Base-by-base conservation (phyloP, 2,113 vertebrate genomes). In the Spizaetus ornatus region DNA sequence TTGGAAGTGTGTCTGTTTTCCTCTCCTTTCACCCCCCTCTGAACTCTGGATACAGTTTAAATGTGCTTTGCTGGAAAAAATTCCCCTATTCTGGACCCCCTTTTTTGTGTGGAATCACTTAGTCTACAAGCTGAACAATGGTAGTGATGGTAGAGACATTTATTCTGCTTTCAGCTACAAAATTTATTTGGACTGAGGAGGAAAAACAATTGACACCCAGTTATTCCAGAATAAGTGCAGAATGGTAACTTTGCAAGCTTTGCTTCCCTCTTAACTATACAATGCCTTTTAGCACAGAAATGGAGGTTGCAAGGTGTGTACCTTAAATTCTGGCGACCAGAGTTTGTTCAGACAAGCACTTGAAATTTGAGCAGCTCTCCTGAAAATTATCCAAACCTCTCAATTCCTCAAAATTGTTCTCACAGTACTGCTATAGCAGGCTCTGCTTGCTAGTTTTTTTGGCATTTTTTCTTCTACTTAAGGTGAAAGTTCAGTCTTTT, bases 101-200 rank as follows among this genome's bases (percentile, higher is more conserved):
- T 81, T 72, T 61, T 61, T 88, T 90, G 29, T 59, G 50, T 76
- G 69, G 58, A 95, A 95, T 96, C 95, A 88, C 73, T 97, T 89
- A 95, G 66, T 56, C 45, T 90, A n/a, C 52, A 77, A 47, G 26
- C 67, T 81, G 56, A 93, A 88, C 9, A 91, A 76, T 72, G 38
- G 32, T 82, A 80, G 15, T 48, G 34, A 65, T 31, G 62, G 62
- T 63, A 90, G 59, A 90, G 59, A 93, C 77, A 86, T 89, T 70
- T 79, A 66, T 56, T 91, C 81, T 93, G 45, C 40, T 89, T 97
- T 96, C 27, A 95, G 74, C 45, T 88, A 66, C 38, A 86, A 89
- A 71, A 62, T 88, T 82, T 42, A 74, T 67, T 86, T 94, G 71
- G 40, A 83, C 52, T 42, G 67, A 96, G 8, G 26, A 93, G 20